These are phyloP conservation scores for Drosophila busckii DNA, from an alignment of 1,140 invertebrate genomes.

Conservation along the genomic window DNA sequence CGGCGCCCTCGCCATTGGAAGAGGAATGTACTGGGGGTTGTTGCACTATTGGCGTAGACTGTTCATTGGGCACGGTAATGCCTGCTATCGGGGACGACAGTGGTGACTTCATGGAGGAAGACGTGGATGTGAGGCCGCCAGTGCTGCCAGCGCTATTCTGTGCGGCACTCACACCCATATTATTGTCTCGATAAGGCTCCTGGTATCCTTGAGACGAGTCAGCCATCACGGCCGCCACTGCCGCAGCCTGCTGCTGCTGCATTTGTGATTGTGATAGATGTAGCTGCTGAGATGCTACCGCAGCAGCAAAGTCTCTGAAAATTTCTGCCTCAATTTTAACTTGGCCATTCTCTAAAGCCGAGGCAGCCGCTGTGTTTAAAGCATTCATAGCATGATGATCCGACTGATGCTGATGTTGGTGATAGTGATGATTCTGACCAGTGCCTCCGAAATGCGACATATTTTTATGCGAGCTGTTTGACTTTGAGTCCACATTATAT, in stretches of 20 bases:
- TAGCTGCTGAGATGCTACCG: slow-evolving; percentile 69
- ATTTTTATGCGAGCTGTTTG: slow-evolving; percentile 67
- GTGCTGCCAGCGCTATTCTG: slow-evolving; percentile 48
- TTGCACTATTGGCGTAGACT: slow-evolving; percentile 28
- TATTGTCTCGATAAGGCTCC: slow-evolving; percentile 59
- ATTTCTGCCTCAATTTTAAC: slow-evolving; percentile 74
- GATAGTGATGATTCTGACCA: slow-evolving; percentile 53
- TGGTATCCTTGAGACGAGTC: slow-evolving; percentile 71
- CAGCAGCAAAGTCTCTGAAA: slow-evolving; percentile 70
- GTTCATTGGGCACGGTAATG: slow-evolving; percentile 16
- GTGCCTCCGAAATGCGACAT: slow-evolving; percentile 48
- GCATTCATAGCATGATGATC: slow-evolving; percentile 62
- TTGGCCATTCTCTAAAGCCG: slow-evolving; percentile 58
- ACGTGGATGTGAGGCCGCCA: slow-evolving; percentile 61
- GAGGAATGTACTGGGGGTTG: slow-evolving; percentile 61
- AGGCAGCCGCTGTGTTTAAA: slow-evolving; percentile 51
- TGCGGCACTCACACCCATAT: slow-evolving; percentile 12
- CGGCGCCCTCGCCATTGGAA: slow-evolving; percentile 34
- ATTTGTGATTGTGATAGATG: slow-evolving; percentile 70
- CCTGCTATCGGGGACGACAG: slow-evolving; percentile 62
- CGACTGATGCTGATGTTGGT: slow-evolving; percentile 53
- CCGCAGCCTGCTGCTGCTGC: slow-evolving; percentile 61
- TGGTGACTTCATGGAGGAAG: slow-evolving; percentile 75
- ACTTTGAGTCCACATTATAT: slow-evolving; percentile 75
- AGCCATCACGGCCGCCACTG: slow-evolving; percentile 64